Evolutionary conservation across 2,888 invertebrate genomes (phyloP), one percentile per base, ranked within the genome.

Genomic region (Athetis lepigone): DNA sequence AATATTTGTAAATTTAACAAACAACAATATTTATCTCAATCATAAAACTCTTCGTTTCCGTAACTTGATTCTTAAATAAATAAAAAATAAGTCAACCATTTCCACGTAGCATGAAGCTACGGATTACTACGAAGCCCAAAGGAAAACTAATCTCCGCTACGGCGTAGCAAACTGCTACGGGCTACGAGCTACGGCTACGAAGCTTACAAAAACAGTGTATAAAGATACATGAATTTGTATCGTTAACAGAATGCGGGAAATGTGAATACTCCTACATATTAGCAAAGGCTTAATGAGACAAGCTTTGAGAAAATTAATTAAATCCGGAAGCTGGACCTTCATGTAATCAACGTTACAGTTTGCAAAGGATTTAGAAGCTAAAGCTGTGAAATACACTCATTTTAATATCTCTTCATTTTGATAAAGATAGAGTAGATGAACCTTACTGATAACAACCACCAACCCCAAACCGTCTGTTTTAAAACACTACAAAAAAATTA

Each of bases 101-200:
- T 37, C 23, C 29, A 33, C 63, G 55, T 72, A 63, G 47, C 23
- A 60, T 50, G 37, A 25, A 61, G 25, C 51, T 46, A 43, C 43
- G 67, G 55, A 63, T 57, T 55, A 70, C 64, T 62, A 62, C 47
- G 61, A 65, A 57, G 54, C 64, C 74, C 74, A 74, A 77, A 77
- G 63, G 63, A 64, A 59, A 67, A 67, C 70, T 70, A 74, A 77
- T 74, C 67, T 64, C 61, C 62, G 68, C 73, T 70, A 66, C 65
- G 75, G 21, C 46, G 57, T 67, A 21, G 42, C 33, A 4, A 33
- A 39, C 45, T 19, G 33, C 54, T 70, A 70, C 70, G 46, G 6
- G 58, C 55, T 51, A 68, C 62, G 54, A 19, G 51, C 61, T 67
- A 62, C 51, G 54, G 51, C 40, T 63, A 66, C 57, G 51, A 27